Percentiles rank a stretch among this genome's conserved stretches.
phyloP scores from a whole-genome alignment of 2,888 invertebrate species.

The Prionchulus punctatus region DNA sequence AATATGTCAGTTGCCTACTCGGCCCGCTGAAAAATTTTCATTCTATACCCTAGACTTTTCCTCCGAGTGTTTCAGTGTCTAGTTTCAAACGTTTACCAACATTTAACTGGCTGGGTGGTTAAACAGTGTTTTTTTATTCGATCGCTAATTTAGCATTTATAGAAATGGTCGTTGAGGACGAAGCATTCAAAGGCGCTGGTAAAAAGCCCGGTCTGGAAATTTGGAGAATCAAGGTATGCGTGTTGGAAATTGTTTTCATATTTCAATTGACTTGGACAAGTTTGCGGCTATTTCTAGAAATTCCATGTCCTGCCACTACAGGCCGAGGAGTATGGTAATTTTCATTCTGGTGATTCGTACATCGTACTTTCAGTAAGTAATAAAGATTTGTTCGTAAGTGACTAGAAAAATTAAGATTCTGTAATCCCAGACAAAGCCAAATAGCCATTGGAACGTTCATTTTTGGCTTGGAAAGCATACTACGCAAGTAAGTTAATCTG shows the following conservation, averaged over 20 bases:
- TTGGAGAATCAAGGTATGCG: constrained; percentile 26
- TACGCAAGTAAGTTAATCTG: constrained; percentile 42
- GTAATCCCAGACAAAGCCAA: constrained; percentile 22
- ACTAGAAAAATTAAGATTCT: not conserved
- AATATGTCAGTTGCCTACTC: too few relatives aligned
- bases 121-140: too few relatives aligned
- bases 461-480: constrained; percentile 72
- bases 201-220: constrained; percentile 26
- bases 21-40: too few relatives aligned
- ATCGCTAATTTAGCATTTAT: too few relatives aligned
- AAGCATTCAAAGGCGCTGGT: constrained; percentile 21
- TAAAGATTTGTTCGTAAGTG: not conserved
- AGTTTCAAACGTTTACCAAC: too few relatives aligned
- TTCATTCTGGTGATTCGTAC: constrained; percentile 37
- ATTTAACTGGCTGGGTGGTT: too few relatives aligned
- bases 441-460: constrained; percentile 56
- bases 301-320: constrained; percentile 32
- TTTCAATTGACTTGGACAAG: too few relatives aligned
- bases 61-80: too few relatives aligned
- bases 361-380: constrained; percentile 47
- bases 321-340: constrained; percentile 29
- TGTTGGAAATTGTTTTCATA: too few relatives aligned
- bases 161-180: constrained; percentile 4
- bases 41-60: too few relatives aligned
- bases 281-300: constrained; percentile 32